A percentile compares a stretch with the other conserved stretches of the same genome.
phyloP scores from a whole-genome alignment of 2,888 invertebrate species.

The Malacosoma neustria region DNA sequence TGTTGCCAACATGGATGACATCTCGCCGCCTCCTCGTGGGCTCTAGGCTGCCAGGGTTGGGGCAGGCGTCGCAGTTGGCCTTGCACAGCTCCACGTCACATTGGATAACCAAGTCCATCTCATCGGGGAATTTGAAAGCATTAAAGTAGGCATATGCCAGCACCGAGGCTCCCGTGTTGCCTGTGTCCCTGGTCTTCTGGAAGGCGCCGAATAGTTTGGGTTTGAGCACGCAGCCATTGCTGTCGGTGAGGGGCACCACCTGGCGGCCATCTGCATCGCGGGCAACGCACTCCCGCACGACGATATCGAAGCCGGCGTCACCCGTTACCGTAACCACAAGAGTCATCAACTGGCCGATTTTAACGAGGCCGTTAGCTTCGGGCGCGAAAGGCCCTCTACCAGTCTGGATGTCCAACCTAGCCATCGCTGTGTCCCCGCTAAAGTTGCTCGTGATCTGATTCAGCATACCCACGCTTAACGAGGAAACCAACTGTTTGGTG shows the following conservation, averaged over 20 bases:
- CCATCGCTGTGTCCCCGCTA: constrained; percentile 89
- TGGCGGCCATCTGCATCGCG: constrained; percentile 80
- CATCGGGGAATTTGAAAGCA: constrained; percentile 89
- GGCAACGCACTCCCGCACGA: constrained; percentile 85
- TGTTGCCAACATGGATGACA: constrained; percentile 56
- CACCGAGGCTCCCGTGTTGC: constrained; percentile 81
- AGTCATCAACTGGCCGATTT: constrained; percentile 88
- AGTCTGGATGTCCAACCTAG: constrained; percentile 83
- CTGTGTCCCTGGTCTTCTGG: constrained; percentile 85
- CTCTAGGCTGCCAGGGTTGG: constrained; percentile 77
- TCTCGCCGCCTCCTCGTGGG: constrained; percentile 62
- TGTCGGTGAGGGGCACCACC: constrained; percentile 81
- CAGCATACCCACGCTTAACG: constrained; percentile 85
- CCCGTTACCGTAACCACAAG: constrained; percentile 86
- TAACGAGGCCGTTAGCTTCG: constrained; percentile 83
- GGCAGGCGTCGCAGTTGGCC: constrained; percentile 84
- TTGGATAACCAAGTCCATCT: constrained; percentile 87
- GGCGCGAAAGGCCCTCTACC: constrained; percentile 86
- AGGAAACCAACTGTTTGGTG: constrained; percentile 83
- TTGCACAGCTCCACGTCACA: constrained; percentile 89
- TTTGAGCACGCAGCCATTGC: constrained; percentile 84
- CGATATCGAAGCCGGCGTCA: constrained; percentile 85
- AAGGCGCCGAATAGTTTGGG: constrained; percentile 87
- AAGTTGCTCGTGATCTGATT: constrained; percentile 88
- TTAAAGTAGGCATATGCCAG: constrained; percentile 87